A percentile compares a stretch with the other conserved stretches of the same genome.
Conservation (phyloP, 2,888 invertebrate genomes). For the Schizaphis graminum region DNA sequence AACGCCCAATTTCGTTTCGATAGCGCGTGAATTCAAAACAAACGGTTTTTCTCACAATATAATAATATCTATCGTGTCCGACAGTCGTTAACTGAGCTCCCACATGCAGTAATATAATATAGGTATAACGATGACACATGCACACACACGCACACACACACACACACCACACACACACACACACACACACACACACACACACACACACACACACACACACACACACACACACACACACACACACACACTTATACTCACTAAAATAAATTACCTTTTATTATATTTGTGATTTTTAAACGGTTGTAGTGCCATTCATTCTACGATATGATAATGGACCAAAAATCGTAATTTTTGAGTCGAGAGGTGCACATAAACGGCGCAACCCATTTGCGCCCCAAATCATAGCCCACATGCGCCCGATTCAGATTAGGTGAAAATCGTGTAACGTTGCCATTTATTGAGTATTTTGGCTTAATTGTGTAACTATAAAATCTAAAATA, state of each 20-base stretch:
- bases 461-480: too few relatives aligned
- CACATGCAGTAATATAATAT: neutral
- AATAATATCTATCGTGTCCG: neutral
- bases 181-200: too few relatives aligned
- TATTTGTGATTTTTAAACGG: neutral
- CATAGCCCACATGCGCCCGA: too few relatives aligned
- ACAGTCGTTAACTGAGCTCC: neutral
- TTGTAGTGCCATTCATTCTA: neutral
- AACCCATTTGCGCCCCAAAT: too few relatives aligned
- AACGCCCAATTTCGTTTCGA: neutral
- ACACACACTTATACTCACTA: too few relatives aligned
- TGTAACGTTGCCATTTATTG: too few relatives aligned
- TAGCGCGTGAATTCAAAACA: neutral
- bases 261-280: slow-evolving; percentile 38
- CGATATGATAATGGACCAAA: neutral
- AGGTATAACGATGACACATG: neutral
- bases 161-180: too few relatives aligned
- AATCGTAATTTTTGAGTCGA: neutral
- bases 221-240: too few relatives aligned
- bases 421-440: too few relatives aligned
- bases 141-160: neutral
- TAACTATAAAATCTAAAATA: too few relatives aligned
- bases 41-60: slow-evolving; percentile 29
- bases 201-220: too few relatives aligned
- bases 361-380: neutral